Conservation (phyloP, 2,113 vertebrate genomes). For the Meriones unguiculatus region DNA sequence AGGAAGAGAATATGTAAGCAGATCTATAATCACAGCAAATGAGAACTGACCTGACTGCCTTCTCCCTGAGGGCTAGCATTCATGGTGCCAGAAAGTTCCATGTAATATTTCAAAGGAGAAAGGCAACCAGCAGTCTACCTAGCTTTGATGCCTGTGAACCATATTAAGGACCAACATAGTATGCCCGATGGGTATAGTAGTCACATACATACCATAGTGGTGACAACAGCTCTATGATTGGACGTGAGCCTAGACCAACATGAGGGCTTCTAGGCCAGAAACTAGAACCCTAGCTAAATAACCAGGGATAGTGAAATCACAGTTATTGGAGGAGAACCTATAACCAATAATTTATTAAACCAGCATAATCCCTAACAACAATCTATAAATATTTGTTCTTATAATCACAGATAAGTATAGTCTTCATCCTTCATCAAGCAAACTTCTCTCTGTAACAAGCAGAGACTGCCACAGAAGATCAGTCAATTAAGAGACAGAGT, state of each 20-base stretch:
- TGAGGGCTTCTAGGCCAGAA: neutral
- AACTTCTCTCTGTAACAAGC: neutral
- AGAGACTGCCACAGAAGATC: neutral
- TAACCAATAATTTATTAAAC: neutral
- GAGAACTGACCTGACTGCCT: neutral
- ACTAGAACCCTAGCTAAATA: neutral
- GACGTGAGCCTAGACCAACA: neutral
- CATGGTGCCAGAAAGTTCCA: neutral
- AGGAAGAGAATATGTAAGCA: neutral
- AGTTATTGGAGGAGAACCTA: neutral
- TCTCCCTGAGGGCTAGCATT: neutral
- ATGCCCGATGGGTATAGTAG: neutral
- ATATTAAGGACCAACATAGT: neutral
- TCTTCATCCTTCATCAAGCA: neutral
- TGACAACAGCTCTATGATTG: neutral
- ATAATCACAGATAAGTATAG: neutral
- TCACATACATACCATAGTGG: neutral
- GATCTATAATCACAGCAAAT: neutral
- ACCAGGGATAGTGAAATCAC: neutral
- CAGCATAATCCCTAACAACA: neutral
- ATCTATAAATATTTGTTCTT: neutral
- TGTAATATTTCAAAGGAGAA: neutral
- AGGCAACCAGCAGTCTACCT: neutral
- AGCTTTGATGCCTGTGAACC: neutral
- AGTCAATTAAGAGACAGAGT: neutral